Evolutionary conservation across 2,888 invertebrate species (phyloP).

Genomic region (Lithophane ornitopus): DNA sequence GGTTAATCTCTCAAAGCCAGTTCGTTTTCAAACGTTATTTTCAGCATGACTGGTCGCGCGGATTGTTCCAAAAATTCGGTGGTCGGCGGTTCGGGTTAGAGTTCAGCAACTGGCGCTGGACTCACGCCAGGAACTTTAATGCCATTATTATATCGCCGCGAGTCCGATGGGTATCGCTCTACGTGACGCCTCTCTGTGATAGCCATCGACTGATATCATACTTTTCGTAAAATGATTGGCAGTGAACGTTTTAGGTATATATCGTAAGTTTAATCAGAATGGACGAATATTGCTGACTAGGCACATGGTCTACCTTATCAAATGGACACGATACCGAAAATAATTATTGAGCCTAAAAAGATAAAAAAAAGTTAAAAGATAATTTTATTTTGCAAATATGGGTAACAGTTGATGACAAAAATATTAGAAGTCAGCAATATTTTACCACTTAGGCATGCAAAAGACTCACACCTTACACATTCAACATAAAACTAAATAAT

Average conservation of each 20-base stretch:
- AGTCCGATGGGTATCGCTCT: slow-evolving; percentile 50
- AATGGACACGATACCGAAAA: not conserved
- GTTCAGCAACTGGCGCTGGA: slow-evolving; percentile 61
- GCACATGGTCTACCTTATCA: not conserved
- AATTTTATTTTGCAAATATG: no score
- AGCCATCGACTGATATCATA: not conserved
- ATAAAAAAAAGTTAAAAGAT: no score
- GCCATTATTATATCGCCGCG: slow-evolving; percentile 68
- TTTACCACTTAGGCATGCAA: no score
- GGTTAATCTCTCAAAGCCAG: slow-evolving; percentile 46
- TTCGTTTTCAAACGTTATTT: slow-evolving; percentile 52
- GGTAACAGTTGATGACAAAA: no score
- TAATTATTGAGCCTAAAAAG: not conserved
- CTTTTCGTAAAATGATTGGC: not conserved
- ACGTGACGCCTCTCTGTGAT: slow-evolving; percentile 42
- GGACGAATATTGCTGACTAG: not conserved
- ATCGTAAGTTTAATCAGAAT: not conserved
- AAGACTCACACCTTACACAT: no score
- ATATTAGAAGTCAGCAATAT: no score
- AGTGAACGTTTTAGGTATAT: not conserved
- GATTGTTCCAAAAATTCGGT: slow-evolving; percentile 48
- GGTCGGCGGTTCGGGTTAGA: slow-evolving; percentile 13
- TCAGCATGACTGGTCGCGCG: slow-evolving; percentile 37
- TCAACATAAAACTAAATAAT: no score
- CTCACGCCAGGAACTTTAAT: slow-evolving; percentile 71